phyloP scores from a whole-genome alignment of 2,113 vertebrate species.

The Rhipidura dahli region DNA sequence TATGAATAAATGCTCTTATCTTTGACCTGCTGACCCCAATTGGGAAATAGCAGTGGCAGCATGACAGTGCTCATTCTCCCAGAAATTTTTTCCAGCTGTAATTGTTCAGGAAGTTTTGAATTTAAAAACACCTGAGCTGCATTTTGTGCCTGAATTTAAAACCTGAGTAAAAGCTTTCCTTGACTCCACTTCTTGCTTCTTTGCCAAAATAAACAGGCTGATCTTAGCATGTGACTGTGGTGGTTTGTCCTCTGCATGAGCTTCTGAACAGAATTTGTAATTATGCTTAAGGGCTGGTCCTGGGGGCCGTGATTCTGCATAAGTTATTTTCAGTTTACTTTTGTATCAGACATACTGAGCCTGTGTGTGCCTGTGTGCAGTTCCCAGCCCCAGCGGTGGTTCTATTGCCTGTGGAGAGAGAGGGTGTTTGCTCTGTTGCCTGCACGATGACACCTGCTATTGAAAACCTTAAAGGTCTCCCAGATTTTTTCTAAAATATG shows the following conservation, averaged over 20 bases:
- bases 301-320: background rate
- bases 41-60: background rate
- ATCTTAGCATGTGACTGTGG: background rate
- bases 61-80: background rate
- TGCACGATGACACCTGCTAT: rapidly evolving
- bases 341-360: background rate
- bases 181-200: background rate
- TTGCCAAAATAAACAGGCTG: constrained; percentile 13
- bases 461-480: background rate
- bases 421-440: background rate
- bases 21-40: background rate
- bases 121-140: background rate
- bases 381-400: background rate
- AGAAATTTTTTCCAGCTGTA: background rate
- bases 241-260: background rate
- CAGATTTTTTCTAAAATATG: background rate
- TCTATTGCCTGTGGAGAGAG: background rate
- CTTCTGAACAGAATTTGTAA: background rate
- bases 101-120: constrained; percentile 3
- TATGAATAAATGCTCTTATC: background rate
- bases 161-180: background rate
- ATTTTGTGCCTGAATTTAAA: background rate
- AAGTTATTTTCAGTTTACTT: background rate
- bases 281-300: background rate
- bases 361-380: background rate